phyloP scores from a whole-genome alignment of 2,113 vertebrate species.

The Microtus oregoni region DNA sequence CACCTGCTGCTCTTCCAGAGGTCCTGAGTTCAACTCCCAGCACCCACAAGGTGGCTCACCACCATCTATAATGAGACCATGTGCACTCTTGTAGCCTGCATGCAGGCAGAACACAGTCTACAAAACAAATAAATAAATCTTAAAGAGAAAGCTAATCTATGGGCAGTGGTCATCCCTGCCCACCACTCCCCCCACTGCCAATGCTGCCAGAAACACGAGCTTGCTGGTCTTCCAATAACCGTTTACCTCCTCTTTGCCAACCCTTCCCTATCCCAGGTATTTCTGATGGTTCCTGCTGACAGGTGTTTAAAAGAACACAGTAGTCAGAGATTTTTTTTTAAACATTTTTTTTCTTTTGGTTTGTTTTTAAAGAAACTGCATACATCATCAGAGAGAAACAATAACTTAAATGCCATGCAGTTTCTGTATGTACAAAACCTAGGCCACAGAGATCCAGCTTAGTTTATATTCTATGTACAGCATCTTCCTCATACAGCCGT shows the following conservation, averaged over 20 bases:
- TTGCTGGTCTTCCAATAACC: neutral
- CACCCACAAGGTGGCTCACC: too few species aligned
- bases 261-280: neutral
- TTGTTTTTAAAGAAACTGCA: conserved; percentile 93
- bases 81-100: too few species aligned
- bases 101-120: too few species aligned
- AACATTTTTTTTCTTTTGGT: conserved; percentile 82
- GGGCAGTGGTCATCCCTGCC: rapidly evolving
- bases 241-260: neutral
- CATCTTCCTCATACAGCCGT: conserved; percentile 86
- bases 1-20: too few species aligned
- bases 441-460: conserved; percentile 88
- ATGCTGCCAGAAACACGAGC: rapidly evolving
- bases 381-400: conserved; percentile 95
- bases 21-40: too few species aligned
- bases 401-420: conserved; percentile 96
- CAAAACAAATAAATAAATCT: too few species aligned
- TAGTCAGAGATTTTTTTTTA: conserved; percentile 70
- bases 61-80: too few species aligned
- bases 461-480: conserved; percentile 91
- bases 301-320: conserved; percentile 76
- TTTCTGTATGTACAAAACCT: conserved; percentile 95
- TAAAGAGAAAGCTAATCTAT: neutral
- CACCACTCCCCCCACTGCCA: neutral
- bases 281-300: neutral